Conservation (phyloP, 64 coral and sea anemone genomes). For the Montipora capricornis region DNA sequence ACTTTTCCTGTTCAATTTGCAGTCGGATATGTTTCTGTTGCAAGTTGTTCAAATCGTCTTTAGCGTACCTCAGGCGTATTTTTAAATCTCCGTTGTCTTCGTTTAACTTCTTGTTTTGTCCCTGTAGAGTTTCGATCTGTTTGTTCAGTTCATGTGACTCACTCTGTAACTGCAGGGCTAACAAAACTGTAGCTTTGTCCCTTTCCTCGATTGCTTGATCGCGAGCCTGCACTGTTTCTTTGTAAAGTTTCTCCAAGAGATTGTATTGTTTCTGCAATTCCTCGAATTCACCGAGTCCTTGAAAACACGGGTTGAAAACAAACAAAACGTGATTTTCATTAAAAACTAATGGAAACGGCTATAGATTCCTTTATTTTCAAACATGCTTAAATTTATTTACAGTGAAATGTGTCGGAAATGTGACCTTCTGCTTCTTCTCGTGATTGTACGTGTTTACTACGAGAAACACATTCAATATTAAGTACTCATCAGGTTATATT, state of each 20-base stretch:
- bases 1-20: slow-evolving; percentile 80
- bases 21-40: slow-evolving; percentile 69
- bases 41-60: slow-evolving; percentile 72
- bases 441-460: no score
- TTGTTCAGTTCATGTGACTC: slow-evolving; percentile 72
- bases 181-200: slow-evolving; percentile 73
- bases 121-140: slow-evolving; percentile 62
- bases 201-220: slow-evolving; percentile 86
- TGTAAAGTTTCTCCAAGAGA: slow-evolving; percentile 67
- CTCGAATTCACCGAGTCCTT: slow-evolving; percentile 80
- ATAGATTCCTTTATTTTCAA: no score
- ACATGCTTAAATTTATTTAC: no score
- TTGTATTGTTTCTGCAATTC: slow-evolving; percentile 71
- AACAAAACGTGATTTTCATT: not conserved
- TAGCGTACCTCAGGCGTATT: slow-evolving; percentile 69
- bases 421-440: no score
- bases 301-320: not conserved
- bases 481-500: no score
- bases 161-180: slow-evolving; percentile 77
- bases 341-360: not conserved
- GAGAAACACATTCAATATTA: no score
- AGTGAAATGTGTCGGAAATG: no score
- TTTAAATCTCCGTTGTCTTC: slow-evolving; percentile 77
- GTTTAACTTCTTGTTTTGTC: slow-evolving; percentile 29
- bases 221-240: slow-evolving; percentile 57